Conservation (phyloP, 2,888 invertebrate species). For the Parnassius mnemosyne region DNA sequence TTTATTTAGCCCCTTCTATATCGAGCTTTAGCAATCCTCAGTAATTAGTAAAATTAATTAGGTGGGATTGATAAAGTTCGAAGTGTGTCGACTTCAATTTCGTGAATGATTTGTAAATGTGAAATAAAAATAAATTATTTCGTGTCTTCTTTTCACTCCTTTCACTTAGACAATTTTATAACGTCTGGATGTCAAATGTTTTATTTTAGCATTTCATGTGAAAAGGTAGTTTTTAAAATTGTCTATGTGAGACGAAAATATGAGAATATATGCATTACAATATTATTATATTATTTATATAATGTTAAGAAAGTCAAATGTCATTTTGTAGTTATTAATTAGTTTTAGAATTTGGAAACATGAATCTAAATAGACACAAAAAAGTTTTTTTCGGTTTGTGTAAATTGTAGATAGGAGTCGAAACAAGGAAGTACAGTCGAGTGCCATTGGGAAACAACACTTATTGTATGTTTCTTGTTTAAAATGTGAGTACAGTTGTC, state of each 20-base stretch:
- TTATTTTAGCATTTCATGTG: background rate
- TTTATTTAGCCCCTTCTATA: constrained; percentile 18
- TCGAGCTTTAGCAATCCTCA: constrained; percentile 7
- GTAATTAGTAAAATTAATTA: background rate
- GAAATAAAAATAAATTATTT: constrained; percentile 4
- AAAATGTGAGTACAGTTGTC: constrained; percentile 45
- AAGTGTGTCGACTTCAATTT: constrained; percentile 13
- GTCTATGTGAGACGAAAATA: constrained; percentile 18
- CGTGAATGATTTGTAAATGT: constrained; percentile 13
- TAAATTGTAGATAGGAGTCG: constrained; percentile 27
- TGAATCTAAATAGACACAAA: background rate
- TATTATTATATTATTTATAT: constrained; percentile 23
- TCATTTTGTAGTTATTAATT: constrained; percentile 21
- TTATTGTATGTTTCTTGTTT: constrained; percentile 33
- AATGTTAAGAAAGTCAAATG: constrained; percentile 7
- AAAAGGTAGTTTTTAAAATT: constrained; percentile 7
- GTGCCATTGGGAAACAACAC: constrained; percentile 62
- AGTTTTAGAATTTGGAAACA: constrained; percentile 17
- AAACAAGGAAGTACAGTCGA: constrained; percentile 60
- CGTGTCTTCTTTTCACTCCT: constrained; percentile 3
- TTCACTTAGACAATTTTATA: constrained; percentile 23
- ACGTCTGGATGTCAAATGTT: background rate
- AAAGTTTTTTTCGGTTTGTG: background rate
- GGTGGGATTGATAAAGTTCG: constrained; percentile 6
- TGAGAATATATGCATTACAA: constrained; percentile 9